A percentile compares a stretch with the other conserved stretches of the same genome.
These are phyloP conservation scores for Desmophyllum pertusum DNA, from an alignment of 92 coral and sea anemone genomes.

Conservation along the genomic window DNA sequence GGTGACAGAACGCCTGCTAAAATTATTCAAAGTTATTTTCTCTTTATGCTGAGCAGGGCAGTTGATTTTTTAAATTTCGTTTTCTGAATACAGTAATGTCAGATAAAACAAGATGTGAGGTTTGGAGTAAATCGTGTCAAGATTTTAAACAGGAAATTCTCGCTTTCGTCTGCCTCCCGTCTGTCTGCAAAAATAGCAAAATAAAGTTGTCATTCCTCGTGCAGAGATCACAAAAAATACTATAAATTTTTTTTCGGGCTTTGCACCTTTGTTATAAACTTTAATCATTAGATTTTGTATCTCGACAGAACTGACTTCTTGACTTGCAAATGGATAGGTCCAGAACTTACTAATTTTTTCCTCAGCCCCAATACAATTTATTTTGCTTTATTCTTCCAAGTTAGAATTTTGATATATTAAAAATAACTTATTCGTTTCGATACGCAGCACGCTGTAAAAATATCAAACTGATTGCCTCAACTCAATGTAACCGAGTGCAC, in stretches of 20 bases:
- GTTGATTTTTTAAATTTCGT: background rate
- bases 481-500: background rate
- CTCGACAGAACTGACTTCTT: background rate
- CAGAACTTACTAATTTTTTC: background rate
- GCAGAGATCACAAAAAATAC: conserved; percentile 13
- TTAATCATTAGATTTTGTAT: background rate
- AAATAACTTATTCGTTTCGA: no score
- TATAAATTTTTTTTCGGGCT: background rate
- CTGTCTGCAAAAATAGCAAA: conserved; percentile 18
- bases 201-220: background rate
- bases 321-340: background rate
- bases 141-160: conserved; percentile 32
- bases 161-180: background rate
- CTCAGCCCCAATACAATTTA: background rate
- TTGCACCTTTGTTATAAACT: background rate
- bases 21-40: background rate
- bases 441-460: no score
- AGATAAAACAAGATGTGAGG: background rate
- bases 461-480: background rate
- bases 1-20: background rate
- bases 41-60: background rate
- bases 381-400: background rate
- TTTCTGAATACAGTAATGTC: background rate
- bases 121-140: conserved; percentile 12
- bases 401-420: background rate